These are phyloP conservation scores for rabbit (Oryctolagus cuniculus) DNA, from an alignment of 2,113 vertebrate genomes.

Conservation along the genomic window mOryCun1.1 NC_091441.1:55603501-55604000, in stretches of 20 bases:
- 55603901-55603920: not conserved
- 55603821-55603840: not conserved
- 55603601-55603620: not conserved
- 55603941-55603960: not conserved
- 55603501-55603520: not conserved
- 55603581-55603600: not conserved
- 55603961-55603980: conserved; percentile 2
- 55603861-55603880: not conserved
- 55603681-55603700: not conserved
- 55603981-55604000: conserved; percentile 3
- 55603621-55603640: not conserved
- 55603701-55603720: not conserved
- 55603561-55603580: not conserved
- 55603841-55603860: not conserved
- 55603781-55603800: conserved; percentile 18
- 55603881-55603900: not conserved
- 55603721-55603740: not conserved
- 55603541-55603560: not conserved
- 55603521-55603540: not conserved
- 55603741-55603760: not conserved
- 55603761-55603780: not conserved
- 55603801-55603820: conserved; percentile 37
- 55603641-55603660: not conserved
- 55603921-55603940: not conserved
- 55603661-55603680: not conserved